These are phyloP conservation scores for Drosophila kanapiae DNA, from an alignment of 1,140 invertebrate genomes.

Conservation along the genomic window DNA sequence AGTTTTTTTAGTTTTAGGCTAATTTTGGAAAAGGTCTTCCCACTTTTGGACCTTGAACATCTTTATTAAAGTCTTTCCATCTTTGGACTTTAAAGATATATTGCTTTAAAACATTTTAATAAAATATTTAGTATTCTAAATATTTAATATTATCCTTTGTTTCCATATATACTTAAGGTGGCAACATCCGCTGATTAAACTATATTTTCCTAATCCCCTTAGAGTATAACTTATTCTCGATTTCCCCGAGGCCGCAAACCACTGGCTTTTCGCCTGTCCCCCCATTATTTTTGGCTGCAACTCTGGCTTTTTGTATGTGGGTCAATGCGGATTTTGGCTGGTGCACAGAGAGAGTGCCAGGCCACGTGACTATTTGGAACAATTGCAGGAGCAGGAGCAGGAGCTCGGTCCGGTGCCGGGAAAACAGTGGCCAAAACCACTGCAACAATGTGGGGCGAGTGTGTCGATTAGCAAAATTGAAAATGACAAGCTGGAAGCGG, in stretches of 20 bases:
- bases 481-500: constrained; percentile 66
- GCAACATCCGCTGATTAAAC: not conserved
- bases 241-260: constrained; percentile 17
- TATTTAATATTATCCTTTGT: not conserved
- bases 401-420: constrained; percentile 1
- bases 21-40: no score
- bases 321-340: constrained; percentile 67
- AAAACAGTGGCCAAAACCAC: constrained; percentile 19
- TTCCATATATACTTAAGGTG: not conserved
- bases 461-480: constrained; percentile 79
- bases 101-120: not conserved
- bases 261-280: constrained; percentile 22
- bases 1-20: no score
- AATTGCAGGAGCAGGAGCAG: constrained; percentile 54
- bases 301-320: constrained; percentile 63
- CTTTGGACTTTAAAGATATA: no score
- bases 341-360: constrained; percentile 44
- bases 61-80: no score
- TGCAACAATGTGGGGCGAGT: constrained; percentile 57
- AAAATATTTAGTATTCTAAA: not conserved
- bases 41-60: no score
- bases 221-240: constrained; percentile 15
- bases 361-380: constrained; percentile 72
- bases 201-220: not conserved
- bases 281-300: constrained; percentile 55